phyloP scores from a whole-genome alignment of 1,140 invertebrate genomes.

The Conus ventricosus region DNA sequence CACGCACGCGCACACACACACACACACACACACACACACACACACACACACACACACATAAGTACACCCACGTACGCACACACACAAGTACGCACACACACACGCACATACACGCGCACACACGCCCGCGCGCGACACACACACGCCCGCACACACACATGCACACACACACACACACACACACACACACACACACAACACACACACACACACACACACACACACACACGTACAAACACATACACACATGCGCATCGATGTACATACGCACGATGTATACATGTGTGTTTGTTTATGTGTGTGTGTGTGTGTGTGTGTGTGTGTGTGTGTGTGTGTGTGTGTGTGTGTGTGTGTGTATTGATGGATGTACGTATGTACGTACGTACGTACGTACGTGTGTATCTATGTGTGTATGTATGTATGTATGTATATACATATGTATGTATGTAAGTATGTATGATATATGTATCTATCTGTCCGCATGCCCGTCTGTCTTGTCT shows the following conservation, averaged over 20 bases:
- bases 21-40: background rate
- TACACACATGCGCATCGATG: background rate
- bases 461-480: too few relatives aligned
- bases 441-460: too few relatives aligned
- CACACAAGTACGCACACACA: background rate
- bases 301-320: background rate
- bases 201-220: conserved; percentile 4
- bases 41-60: conserved; percentile 23
- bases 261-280: background rate
- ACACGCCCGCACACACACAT: background rate
- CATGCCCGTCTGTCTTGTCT: too few relatives aligned
- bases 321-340: conserved; percentile 15
- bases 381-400: too few relatives aligned
- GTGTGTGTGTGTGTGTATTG: too few relatives aligned
- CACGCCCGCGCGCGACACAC: background rate
- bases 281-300: too few relatives aligned
- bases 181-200: background rate
- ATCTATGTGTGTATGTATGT: too few relatives aligned
- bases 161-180: too few relatives aligned
- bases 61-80: background rate
- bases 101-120: background rate
- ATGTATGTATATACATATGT: too few relatives aligned
- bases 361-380: too few relatives aligned
- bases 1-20: background rate
- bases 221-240: background rate